A percentile compares a stretch with the other conserved stretches of the same genome.
These are phyloP conservation scores for Oryzias sinensis DNA, from an alignment of 2,797 vertebrate genomes.

Conservation along the genomic window DNA sequence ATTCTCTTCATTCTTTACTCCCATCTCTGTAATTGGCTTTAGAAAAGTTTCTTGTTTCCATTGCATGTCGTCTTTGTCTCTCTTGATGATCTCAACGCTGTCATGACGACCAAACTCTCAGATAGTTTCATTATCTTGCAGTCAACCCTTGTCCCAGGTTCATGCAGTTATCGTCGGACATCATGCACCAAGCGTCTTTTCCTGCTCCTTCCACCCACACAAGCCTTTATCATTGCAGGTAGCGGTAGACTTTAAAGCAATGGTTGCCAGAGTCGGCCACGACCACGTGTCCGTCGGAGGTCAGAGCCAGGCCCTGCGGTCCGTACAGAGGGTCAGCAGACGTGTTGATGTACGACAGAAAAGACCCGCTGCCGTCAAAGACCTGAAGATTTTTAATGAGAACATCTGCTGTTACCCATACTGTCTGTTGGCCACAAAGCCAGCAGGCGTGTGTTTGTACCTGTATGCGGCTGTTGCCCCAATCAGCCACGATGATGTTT, in stretches of 20 bases:
- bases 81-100: not conserved
- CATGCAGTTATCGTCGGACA: conserved; percentile 39
- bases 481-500: conserved; percentile 97
- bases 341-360: conserved; percentile 98
- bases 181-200: not conserved
- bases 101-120: not conserved
- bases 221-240: conserved; percentile 85
- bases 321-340: conserved; percentile 97
- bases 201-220: not conserved
- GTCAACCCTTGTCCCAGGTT: conserved; percentile 11
- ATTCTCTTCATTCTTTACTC: no score
- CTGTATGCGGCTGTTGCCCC: conserved; percentile 98
- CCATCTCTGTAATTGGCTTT: no score
- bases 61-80: not conserved
- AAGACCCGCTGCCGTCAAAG: conserved; percentile 95
- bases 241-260: conserved; percentile 99
- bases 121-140: not conserved
- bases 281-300: conserved; percentile 95
- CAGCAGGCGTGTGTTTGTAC: conserved; percentile 57
- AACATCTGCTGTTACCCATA: not conserved
- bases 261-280: conserved; percentile 99
- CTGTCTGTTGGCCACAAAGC: no score
- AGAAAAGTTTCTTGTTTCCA: no score
- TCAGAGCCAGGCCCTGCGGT: conserved; percentile 94
- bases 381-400: conserved; percentile 74